Evolutionary conservation across 2,797 vertebrate genomes (phyloP), one percentile per base, ranked within the genome.

Genomic region (Miopithecus talapoin): DNA sequence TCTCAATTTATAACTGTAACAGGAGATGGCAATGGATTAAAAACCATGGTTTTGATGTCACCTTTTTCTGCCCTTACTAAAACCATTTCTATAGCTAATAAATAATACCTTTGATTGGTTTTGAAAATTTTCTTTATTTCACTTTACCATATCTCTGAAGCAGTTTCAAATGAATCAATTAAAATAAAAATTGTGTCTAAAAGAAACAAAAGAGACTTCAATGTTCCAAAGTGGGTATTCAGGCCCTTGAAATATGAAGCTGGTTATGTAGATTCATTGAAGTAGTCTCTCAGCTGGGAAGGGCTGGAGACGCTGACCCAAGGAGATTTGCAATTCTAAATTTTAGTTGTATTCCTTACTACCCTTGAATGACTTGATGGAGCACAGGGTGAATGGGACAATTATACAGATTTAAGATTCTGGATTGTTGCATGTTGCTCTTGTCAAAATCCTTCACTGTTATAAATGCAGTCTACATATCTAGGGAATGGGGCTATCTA

Each of bases 141-240:
- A 79, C 17, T 50, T 93, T 96, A 53, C 8, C 16, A 81, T 80
- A 91, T 96, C 26, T 19, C 11, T 89, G 79, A 78, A 68, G 53
- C 5, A 75, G 55, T 41, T 88, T 91, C n/a, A 94, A 87, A 85
- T 81, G 21, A 79, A 70, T 91, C 24, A 68, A 43, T 85, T 95
- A 88, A 95, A 93, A 86, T 74, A 61, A 95, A 92, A 92, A 91
- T 93, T 85, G 2, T 36, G 13, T 70, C 64, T 89, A 94, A 87
- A 61, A 84, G 55, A 85, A 68, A 50, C 16, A 26, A 14, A 86
- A n/a, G 68, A 93, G 14, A 94, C 19, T 68, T 75, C 22, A 39
- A 16, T 41, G 89, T 28, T 53, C n/a, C 39, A 86, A 79, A 95
- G 41, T 68, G 22, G 53, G 68, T 41, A 79, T 36, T 79, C 11